phyloP scores from a whole-genome alignment of 2,888 invertebrate genomes.

The Drosophila monieri region DNA sequence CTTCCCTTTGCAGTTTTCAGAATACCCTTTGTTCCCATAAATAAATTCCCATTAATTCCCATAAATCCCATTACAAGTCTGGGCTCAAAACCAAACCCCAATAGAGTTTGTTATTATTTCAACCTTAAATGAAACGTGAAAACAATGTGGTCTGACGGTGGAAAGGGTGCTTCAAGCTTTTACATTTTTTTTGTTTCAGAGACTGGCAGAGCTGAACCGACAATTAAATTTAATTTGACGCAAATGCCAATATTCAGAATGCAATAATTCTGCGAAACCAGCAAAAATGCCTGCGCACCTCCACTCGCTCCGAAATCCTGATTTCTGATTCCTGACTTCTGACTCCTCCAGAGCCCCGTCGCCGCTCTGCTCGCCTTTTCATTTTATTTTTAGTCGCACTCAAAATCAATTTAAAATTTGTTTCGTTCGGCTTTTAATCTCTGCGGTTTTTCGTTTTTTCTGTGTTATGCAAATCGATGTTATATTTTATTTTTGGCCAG shows the following conservation, averaged over 20 bases:
- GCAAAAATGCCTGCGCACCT: slow-evolving; percentile 34
- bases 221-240: slow-evolving; percentile 83
- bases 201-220: too few species aligned
- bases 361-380: slow-evolving; percentile 21
- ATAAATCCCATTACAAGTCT: neutral
- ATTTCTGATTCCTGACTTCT: slow-evolving; percentile 11
- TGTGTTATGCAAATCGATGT: slow-evolving; percentile 65
- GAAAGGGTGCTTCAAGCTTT: neutral
- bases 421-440: slow-evolving; percentile 44
- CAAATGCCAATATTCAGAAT: slow-evolving; percentile 80
- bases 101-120: too few species aligned
- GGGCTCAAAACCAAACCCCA: too few species aligned
- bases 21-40: too few species aligned
- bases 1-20: slow-evolving; percentile 9
- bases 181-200: slow-evolving; percentile 1
- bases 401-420: slow-evolving; percentile 68
- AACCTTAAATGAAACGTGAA: neutral
- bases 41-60: neutral
- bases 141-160: neutral
- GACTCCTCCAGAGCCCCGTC: slow-evolving; percentile 9
- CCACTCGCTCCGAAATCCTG: slow-evolving; percentile 7
- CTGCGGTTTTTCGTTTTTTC: slow-evolving; percentile 11
- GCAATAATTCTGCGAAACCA: slow-evolving; percentile 71
- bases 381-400: slow-evolving; percentile 52
- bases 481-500: slow-evolving; percentile 52